phyloP scores from a whole-genome alignment of 2,888 invertebrate species.

The Callyntrura guangdongensis region DNA sequence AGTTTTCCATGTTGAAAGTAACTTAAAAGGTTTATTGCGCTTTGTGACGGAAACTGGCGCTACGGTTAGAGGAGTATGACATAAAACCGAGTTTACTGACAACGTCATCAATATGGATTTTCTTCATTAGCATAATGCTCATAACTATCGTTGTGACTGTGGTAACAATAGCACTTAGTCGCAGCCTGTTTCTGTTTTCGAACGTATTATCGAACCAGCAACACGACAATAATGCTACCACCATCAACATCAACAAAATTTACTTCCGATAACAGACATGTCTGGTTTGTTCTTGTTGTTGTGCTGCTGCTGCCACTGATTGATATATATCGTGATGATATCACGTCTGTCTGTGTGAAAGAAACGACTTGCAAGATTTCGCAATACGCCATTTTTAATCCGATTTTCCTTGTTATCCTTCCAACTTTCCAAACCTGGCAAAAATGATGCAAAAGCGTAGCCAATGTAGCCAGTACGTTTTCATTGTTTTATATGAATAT shows the following conservation, averaged over 20 bases:
- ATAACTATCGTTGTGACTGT: too few species aligned
- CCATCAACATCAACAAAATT: neutral
- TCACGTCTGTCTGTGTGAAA: neutral
- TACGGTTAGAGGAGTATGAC: too few species aligned
- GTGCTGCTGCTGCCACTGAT: neutral
- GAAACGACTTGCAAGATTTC: constrained; percentile 28
- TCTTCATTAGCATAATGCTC: too few species aligned
- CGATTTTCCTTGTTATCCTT: constrained; percentile 63
- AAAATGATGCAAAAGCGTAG: neutral
- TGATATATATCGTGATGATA: neutral
- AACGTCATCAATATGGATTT: too few species aligned
- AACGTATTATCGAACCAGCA: too few species aligned
- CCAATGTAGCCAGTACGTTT: neutral
- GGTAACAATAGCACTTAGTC: too few species aligned
- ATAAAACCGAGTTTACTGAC: too few species aligned
- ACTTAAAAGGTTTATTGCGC: neutral
- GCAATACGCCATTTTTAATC: constrained; percentile 60
- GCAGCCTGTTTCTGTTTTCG: too few species aligned
- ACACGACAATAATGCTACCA: too few species aligned
- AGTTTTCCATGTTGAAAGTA: neutral
- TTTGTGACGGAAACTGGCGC: neutral
- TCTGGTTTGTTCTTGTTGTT: constrained; percentile 9
- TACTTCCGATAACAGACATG: constrained; percentile 29
- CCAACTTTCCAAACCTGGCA: constrained; percentile 5
- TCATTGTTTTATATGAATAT: too few species aligned